A percentile compares a stretch with the other conserved stretches of the same genome.
Conservation (phyloP, 2,797 vertebrate genomes). For the Spheniscus humboldti region DNA sequence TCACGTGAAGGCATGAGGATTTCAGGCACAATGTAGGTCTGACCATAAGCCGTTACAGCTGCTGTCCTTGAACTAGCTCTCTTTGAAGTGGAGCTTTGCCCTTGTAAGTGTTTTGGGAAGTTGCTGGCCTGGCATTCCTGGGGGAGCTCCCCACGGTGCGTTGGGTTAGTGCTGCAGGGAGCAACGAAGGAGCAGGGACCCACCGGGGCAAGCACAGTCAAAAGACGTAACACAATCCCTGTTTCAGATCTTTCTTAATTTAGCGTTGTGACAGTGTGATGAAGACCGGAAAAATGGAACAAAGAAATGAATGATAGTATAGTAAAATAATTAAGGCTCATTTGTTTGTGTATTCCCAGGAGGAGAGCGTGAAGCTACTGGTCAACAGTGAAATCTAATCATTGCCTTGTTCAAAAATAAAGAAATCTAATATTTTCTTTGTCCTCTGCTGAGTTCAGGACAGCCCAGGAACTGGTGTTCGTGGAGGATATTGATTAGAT, state of each 20-base stretch:
- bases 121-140: fast-evolving
- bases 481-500: neutral
- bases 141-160: fast-evolving
- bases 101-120: neutral
- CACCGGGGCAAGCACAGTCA: neutral
- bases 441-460: neutral
- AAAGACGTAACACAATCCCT: neutral
- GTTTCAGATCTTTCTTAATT: neutral
- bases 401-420: neutral
- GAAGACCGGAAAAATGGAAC: neutral
- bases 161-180: neutral
- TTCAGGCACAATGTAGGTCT: neutral
- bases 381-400: neutral
- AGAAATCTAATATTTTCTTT: neutral
- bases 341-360: neutral
- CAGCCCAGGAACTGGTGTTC: neutral
- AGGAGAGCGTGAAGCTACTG: neutral
- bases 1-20: neutral
- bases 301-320: neutral
- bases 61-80: neutral
- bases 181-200: neutral
- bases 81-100: neutral
- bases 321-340: neutral
- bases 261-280: neutral
- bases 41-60: neutral